Conservation (phyloP, 2,797 vertebrate genomes). For the Macropodus opercularis region DNA sequence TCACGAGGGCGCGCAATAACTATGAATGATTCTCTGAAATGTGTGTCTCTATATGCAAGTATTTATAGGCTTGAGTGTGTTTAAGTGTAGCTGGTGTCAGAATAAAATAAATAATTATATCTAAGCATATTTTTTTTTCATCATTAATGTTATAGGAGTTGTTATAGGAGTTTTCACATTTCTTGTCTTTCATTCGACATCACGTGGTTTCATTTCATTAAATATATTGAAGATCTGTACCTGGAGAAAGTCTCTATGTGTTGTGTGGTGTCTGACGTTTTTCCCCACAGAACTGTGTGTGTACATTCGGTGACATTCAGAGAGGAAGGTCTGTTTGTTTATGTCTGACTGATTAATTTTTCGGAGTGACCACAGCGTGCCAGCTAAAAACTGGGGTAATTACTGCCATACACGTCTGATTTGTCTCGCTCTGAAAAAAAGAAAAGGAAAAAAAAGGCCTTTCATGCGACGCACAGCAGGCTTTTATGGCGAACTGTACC, state of each 20-base stretch:
- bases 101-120: too few relatives aligned
- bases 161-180: too few relatives aligned
- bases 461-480: conserved; percentile 52
- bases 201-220: background rate
- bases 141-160: too few relatives aligned
- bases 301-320: conserved; percentile 25
- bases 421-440: conserved; percentile 41
- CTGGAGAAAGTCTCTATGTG: conserved; percentile 1
- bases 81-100: background rate
- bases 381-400: conserved; percentile 57
- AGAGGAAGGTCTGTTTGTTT: conserved; percentile 62
- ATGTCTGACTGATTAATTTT: conserved; percentile 68
- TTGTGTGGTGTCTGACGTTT: too few relatives aligned
- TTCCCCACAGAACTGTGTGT: conserved; percentile 19
- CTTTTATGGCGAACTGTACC: conserved; percentile 52
- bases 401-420: conserved; percentile 66
- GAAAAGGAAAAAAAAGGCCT: too few relatives aligned
- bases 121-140: too few relatives aligned
- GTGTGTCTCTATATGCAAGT: conserved; percentile 2
- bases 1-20: conserved; percentile 43
- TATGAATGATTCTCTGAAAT: conserved; percentile 29
- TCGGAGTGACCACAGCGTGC: conserved; percentile 60
- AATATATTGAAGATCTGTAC: background rate
- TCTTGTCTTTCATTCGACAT: conserved; percentile 1
- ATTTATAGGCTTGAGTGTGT: conserved; percentile 14